Base-by-base conservation (phyloP, 2,888 invertebrate genomes). In the Nysson spinosus region DNA sequence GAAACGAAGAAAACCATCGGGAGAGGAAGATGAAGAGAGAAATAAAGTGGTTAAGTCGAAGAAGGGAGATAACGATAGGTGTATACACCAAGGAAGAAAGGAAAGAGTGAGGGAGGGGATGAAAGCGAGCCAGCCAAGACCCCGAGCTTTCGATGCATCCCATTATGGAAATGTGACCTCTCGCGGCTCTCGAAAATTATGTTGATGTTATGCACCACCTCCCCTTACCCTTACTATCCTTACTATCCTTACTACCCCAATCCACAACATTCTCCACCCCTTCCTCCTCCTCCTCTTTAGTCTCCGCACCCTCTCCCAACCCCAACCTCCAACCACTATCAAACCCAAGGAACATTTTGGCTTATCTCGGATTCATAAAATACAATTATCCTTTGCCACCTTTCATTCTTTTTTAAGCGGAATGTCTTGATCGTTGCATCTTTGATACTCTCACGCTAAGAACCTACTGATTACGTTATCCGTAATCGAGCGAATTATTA, bases 121-220 rank as follows among this genome's bases (percentile, higher is more conserved):
- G 54, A 43, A 61, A 55, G 64, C 68, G 56, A 57, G 63, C 67
- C 62, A 58, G 54, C 42, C 55, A 35, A 72, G 56, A n/a, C 56
- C 37, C 60, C 64, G 60, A 66, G 79, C 77, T 79, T 83, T 83
- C 83, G 82, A 83, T 83, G 83, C 83, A 83, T 83, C 75, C 75
- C 79, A 83, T 83, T 83, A 83, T 83, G 83, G 75, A 79, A 83
- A 83, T 83, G 80, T 61, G 77, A 77, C 78, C 81, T 81, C 82
- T 78, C 80, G 73, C 80, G 75, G 72, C 74, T 83, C 79, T 77
- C 78, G 74, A 77, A 82, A 83, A 83, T 83, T 83, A 83, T 83
- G 83, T 83, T 83, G 83, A 83, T 83, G 82, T 79, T 83, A 83
- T 83, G 81, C 83, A 73, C 50, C 69, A 66, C 71, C 69, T 64